Evolutionary conservation across 1,140 invertebrate genomes (phyloP).

Genomic region (Planococcus citri): DNA sequence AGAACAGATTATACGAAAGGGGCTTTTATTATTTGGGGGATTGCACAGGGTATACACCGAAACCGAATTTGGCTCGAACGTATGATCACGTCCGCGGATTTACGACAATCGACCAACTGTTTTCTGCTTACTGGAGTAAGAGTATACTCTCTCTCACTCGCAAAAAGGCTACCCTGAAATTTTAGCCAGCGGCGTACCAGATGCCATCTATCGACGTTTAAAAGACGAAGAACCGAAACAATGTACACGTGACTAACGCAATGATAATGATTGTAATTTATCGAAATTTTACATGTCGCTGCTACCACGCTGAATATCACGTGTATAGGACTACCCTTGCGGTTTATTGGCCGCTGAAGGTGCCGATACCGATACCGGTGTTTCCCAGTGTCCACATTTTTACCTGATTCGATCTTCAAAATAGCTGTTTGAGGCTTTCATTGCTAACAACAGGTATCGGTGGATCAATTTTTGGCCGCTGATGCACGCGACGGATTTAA

Average conservation of each 20-base stretch:
- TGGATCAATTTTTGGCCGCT: too few species aligned
- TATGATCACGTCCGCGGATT: conserved; percentile 16
- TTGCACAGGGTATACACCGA: not conserved
- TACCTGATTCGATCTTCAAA: too few species aligned
- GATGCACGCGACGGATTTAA: too few species aligned
- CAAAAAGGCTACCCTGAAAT: not conserved
- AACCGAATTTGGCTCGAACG: conserved; percentile 15
- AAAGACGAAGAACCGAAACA: conserved; percentile 10
- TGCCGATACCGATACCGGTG: too few species aligned
- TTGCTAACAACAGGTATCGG: too few species aligned
- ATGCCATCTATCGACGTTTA: conserved; percentile 18
- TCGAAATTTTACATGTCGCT: not conserved
- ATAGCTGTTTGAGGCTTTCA: too few species aligned
- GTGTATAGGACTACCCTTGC: too few species aligned
- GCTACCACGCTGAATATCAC: too few species aligned
- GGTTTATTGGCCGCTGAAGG: too few species aligned
- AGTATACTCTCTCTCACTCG: too few species aligned
- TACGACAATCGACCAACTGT: conserved; percentile 19
- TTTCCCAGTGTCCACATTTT: too few species aligned
- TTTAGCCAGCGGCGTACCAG: not conserved
- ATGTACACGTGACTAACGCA: conserved; percentile 10
- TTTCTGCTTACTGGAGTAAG: not conserved
- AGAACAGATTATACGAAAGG: conserved; percentile 11
- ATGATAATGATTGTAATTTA: conserved; percentile 17
- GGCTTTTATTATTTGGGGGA: not conserved